Evolutionary conservation across 2,113 vertebrate genomes (phyloP).

Genomic region (Noturus placidus): DNA sequence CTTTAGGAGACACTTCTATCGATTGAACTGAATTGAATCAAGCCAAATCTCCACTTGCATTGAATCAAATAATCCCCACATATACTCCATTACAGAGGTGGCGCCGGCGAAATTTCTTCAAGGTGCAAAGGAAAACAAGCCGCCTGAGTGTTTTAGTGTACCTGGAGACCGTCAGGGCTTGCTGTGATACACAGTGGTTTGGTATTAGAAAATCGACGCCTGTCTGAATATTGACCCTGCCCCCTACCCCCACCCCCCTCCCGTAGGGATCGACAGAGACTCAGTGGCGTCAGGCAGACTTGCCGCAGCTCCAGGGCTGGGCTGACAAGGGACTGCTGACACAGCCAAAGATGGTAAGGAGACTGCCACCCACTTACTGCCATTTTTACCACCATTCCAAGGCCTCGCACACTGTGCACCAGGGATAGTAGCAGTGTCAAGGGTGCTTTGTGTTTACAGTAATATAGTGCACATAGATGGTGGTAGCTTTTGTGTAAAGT

Average conservation of each 20-base stretch:
- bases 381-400: constrained; percentile 65
- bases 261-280: constrained; percentile 82
- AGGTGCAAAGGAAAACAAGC: constrained; percentile 46
- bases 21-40: constrained; percentile 17
- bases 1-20: constrained; percentile 59
- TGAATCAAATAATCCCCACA: constrained; percentile 5
- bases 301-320: constrained; percentile 84
- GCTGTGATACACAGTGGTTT: constrained; percentile 57
- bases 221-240: constrained; percentile 73
- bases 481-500: background rate
- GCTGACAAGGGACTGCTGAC: constrained; percentile 84
- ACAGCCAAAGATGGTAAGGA: constrained; percentile 85
- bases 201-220: constrained; percentile 56
- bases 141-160: constrained; percentile 67
- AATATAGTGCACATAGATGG: constrained; percentile 14
- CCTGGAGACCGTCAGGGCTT: constrained; percentile 55
- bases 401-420: constrained; percentile 44
- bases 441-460: constrained; percentile 2
- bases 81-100: constrained; percentile 12
- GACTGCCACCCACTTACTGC: constrained; percentile 67
- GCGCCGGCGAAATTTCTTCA: background rate
- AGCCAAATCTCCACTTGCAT: constrained; percentile 16
- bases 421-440: constrained; percentile 5
- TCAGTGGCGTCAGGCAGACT: constrained; percentile 83
- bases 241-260: constrained; percentile 63